These are phyloP conservation scores for Hylyphantes graminicola DNA, from an alignment of 1,140 invertebrate species.

Conservation along the genomic window DNA sequence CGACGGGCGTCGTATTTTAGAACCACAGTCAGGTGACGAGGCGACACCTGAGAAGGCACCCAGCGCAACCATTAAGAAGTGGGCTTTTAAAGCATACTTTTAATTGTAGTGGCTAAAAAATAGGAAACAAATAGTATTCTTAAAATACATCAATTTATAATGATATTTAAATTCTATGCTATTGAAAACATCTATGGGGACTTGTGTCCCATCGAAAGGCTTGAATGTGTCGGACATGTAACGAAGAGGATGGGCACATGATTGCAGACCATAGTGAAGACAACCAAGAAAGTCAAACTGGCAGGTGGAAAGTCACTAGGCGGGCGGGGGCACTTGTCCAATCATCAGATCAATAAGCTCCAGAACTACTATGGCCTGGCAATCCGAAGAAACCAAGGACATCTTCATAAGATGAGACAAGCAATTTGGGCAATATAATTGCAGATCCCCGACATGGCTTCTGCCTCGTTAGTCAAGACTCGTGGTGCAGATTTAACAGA, in stretches of 20 bases:
- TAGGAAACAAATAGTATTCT: no score
- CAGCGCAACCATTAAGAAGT: no score
- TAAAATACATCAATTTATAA: no score
- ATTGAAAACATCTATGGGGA: conserved; percentile 60
- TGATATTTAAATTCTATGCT: no score
- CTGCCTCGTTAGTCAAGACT: neutral
- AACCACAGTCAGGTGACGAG: no score
- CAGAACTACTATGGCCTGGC: conserved; percentile 24
- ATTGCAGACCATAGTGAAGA: neutral
- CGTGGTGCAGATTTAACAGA: conserved; percentile 18
- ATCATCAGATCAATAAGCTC: neutral
- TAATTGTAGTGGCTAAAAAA: no score
- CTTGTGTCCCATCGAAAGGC: neutral
- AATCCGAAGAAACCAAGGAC: neutral
- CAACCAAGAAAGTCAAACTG: neutral
- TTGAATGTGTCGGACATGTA: conserved; percentile 31
- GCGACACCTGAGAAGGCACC: no score
- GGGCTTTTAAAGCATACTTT: no score
- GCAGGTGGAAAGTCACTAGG: conserved; percentile 11
- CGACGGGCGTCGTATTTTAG: no score
- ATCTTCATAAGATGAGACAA: conserved; percentile 1
- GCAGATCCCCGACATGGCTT: conserved; percentile 16
- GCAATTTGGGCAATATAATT: conserved; percentile 26
- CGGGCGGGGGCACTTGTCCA: neutral
- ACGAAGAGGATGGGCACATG: conserved; percentile 30